A percentile compares a stretch with the other conserved stretches of the same genome.
Evolutionary conservation across 2,888 invertebrate genomes (phyloP).

Genomic region (Philhelius pedissequus): DNA sequence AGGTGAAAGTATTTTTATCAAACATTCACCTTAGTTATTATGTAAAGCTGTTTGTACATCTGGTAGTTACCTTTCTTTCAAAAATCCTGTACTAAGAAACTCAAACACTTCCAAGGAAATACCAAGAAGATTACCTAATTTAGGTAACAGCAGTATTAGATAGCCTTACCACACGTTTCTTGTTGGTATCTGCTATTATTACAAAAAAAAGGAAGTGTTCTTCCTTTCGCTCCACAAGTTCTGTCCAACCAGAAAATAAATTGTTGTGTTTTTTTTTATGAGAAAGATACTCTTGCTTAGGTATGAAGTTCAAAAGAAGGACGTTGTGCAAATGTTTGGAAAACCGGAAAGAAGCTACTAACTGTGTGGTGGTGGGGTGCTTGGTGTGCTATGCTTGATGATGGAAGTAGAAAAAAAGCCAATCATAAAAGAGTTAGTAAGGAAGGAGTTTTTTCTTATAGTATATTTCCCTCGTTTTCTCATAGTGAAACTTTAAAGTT

Average conservation of each 20-base stretch:
- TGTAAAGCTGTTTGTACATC: constrained; percentile 1
- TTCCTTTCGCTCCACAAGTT: not conserved
- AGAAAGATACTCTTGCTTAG: not conserved
- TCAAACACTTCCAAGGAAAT: not conserved
- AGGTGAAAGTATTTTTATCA: not conserved
- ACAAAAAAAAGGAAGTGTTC: constrained; percentile 15
- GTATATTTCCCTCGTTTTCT: constrained; percentile 7
- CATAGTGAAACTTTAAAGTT: constrained; percentile 30
- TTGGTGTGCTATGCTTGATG: too few species aligned
- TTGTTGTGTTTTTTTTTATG: not conserved
- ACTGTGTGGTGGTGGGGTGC: not conserved
- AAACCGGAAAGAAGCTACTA: constrained; percentile 47
- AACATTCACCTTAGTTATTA: not conserved
- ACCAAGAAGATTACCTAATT: constrained; percentile 61
- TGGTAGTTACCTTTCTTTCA: not conserved
- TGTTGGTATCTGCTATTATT: constrained; percentile 60
- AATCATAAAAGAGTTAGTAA: constrained; percentile 33
- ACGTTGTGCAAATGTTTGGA: constrained; percentile 24
- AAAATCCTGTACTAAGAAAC: not conserved
- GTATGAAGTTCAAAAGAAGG: not conserved
- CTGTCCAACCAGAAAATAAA: not conserved
- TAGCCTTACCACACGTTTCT: constrained; percentile 69
- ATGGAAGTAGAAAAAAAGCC: constrained; percentile 18
- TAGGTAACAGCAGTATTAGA: constrained; percentile 70
- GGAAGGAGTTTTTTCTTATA: not conserved